Evolutionary conservation across 2,888 invertebrate species (phyloP).

Genomic region (Taenaris catops): DNA sequence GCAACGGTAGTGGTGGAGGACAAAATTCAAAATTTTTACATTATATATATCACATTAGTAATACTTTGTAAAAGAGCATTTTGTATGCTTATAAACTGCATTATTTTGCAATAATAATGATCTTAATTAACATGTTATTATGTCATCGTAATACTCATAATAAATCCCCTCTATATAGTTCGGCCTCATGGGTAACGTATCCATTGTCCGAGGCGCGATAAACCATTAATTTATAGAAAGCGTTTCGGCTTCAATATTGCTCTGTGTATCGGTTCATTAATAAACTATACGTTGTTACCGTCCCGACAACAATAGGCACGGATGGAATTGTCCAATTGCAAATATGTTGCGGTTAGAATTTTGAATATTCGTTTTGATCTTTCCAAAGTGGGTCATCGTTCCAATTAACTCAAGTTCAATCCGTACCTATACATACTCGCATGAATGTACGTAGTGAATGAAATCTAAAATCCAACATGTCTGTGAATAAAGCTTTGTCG

Average conservation of each 20-base stretch:
- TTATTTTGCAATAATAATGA: no score
- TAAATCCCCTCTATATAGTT: conserved; percentile 3
- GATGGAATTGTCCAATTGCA: conserved; percentile 44
- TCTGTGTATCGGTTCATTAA: conserved; percentile 47
- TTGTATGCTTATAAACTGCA: no score
- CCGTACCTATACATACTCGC: conserved; percentile 24
- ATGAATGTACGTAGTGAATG: conserved; percentile 23
- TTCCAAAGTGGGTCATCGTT: conserved; percentile 27
- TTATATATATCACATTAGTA: no score
- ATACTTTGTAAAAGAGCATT: no score
- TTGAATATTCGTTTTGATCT: conserved; percentile 32
- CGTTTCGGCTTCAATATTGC: conserved; percentile 47
- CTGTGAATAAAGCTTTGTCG: conserved; percentile 45
- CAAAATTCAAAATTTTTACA: no score
- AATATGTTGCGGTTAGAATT: conserved; percentile 52
- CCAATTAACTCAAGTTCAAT: conserved; percentile 27
- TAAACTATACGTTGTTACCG: conserved; percentile 56
- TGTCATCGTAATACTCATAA: no score
- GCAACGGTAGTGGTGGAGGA: no score
- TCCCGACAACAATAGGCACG: conserved; percentile 46
- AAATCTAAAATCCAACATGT: conserved; percentile 28
- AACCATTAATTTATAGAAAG: conserved; percentile 53
- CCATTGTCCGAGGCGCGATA: conserved; percentile 52
- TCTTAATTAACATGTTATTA: no score
- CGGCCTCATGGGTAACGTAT: conserved; percentile 39